Conservation (phyloP, 2,113 vertebrate genomes). For the Callipepla californica region DNA sequence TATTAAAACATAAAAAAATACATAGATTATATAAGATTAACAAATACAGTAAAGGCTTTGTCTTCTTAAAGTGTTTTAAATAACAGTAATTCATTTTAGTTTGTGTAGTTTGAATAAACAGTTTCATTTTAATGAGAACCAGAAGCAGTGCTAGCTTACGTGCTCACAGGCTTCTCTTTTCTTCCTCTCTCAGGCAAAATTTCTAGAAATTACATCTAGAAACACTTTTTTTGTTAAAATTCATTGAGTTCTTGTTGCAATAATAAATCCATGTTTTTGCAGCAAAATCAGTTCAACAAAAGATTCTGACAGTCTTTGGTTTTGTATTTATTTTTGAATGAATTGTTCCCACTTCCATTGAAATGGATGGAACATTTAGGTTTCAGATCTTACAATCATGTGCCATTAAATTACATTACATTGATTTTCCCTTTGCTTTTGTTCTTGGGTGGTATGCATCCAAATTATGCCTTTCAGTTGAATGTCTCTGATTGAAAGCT, state of each 20-base stretch:
- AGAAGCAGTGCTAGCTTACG: neutral
- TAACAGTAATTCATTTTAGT: neutral
- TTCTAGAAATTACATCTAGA: neutral
- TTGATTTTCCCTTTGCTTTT: neutral
- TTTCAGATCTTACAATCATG: neutral
- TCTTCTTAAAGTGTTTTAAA: neutral
- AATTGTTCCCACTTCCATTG: neutral
- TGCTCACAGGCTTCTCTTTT: neutral
- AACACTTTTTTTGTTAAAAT: neutral
- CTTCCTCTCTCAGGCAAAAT: neutral
- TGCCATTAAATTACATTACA: neutral
- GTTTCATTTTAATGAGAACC: neutral
- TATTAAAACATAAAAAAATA: neutral
- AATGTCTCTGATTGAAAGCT: neutral
- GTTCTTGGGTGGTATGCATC: neutral
- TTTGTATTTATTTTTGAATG: neutral
- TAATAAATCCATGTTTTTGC: neutral
- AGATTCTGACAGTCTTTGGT: neutral
- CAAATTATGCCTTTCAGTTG: neutral
- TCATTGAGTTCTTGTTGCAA: neutral
- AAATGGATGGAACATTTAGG: neutral
- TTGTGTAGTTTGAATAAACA: neutral
- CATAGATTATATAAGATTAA: neutral
- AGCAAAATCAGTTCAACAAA: neutral
- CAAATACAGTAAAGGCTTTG: neutral